Conservation (phyloP, 1,140 invertebrate species). For the Drosophila eugracilis region DNA sequence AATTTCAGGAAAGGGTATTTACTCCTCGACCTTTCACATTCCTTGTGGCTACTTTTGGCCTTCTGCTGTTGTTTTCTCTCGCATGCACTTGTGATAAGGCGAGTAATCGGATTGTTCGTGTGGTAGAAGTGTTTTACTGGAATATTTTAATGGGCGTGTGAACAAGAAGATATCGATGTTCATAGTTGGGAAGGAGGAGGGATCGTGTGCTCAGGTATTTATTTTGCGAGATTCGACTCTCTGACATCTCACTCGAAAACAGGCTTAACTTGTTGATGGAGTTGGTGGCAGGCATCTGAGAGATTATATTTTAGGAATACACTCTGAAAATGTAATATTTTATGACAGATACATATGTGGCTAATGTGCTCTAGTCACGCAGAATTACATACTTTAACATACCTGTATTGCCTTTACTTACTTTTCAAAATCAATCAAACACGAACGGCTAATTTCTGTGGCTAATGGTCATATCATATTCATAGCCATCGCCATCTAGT, state of each 20-base stretch:
- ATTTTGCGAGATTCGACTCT: neutral
- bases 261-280: neutral
- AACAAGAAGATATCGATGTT: constrained; percentile 2
- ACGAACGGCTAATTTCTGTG: constrained; percentile 4
- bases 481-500: constrained; percentile 15
- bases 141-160: neutral
- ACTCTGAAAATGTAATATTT: neutral
- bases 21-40: neutral
- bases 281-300: no score
- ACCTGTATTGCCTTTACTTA: neutral
- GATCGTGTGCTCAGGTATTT: neutral
- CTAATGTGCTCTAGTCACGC: no score
- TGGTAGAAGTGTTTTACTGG: neutral
- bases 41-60: neutral
- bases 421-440: constrained; percentile 8
- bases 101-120: constrained; percentile 9
- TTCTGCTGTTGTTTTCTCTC: constrained; percentile 1
- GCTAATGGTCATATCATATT: constrained; percentile 17
- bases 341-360: no score
- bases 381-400: no score
- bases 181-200: neutral
- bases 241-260: neutral
- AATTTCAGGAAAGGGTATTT: neutral
- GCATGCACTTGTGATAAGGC: constrained; percentile 9
- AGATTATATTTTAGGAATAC: neutral